phyloP scores from a whole-genome alignment of 2,113 vertebrate genomes.

The Pheucticus melanocephalus region DNA sequence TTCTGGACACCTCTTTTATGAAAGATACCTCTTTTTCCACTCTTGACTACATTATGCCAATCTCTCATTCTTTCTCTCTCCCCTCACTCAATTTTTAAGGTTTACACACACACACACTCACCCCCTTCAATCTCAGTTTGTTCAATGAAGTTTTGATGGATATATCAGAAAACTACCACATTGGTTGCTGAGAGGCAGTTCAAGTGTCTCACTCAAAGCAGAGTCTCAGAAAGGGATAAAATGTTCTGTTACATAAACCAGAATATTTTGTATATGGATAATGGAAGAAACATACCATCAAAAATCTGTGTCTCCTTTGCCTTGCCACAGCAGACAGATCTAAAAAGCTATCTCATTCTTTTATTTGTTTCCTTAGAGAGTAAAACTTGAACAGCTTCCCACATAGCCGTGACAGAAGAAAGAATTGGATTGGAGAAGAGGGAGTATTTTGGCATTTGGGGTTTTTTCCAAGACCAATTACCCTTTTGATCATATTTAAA shows the following conservation, averaged over 20 bases:
- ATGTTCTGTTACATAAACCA: neutral
- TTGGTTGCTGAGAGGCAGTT: neutral
- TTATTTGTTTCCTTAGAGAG: neutral
- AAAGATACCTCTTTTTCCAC: neutral
- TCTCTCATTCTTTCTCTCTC: neutral
- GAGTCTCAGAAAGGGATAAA: neutral
- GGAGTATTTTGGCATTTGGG: neutral
- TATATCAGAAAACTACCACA: neutral
- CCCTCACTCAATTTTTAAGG: neutral
- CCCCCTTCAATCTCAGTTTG: neutral
- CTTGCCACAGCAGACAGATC: neutral
- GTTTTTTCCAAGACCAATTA: neutral
- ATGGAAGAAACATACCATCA: neutral
- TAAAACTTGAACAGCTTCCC: neutral
- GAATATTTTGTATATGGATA: neutral
- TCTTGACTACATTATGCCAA: neutral
- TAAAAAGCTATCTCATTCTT: neutral
- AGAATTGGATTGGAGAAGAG: neutral
- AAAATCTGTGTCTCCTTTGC: neutral
- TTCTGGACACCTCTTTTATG: neutral
- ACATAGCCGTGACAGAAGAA: neutral
- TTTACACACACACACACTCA: neutral
- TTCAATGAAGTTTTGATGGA: neutral
- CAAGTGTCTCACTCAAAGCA: neutral
- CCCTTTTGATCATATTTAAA: neutral